phyloP scores from a whole-genome alignment of 2,113 vertebrate species.

The Macrotus californicus region DNA sequence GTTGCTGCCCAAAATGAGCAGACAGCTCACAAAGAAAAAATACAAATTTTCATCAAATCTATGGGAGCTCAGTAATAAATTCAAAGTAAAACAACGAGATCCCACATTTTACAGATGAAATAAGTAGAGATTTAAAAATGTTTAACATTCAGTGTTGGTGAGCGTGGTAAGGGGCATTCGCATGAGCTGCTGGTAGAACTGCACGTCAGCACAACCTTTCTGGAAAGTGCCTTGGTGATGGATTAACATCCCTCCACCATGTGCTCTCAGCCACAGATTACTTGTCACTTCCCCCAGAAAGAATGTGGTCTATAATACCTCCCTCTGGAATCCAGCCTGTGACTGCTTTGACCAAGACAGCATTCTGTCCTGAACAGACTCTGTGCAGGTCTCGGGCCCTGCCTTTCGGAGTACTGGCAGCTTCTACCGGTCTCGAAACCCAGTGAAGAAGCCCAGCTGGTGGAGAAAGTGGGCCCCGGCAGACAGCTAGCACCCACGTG shows the following conservation, averaged over 20 bases:
- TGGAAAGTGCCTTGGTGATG: not conserved
- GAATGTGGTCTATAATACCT: not conserved
- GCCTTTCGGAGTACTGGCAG: not conserved
- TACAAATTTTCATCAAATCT: not conserved
- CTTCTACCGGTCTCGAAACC: not conserved
- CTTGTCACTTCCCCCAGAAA: not conserved
- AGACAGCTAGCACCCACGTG: not conserved
- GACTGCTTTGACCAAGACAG: not conserved
- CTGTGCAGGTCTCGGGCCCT: not conserved
- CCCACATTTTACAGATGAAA: not conserved
- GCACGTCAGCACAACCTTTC: not conserved
- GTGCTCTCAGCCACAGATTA: not conserved
- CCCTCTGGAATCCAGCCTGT: not conserved
- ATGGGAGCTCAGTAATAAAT: not conserved
- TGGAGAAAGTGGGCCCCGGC: not conserved
- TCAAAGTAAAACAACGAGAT: slow-evolving; percentile 3
- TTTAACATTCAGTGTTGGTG: not conserved
- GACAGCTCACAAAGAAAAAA: not conserved
- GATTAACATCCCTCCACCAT: not conserved
- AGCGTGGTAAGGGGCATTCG: not conserved
- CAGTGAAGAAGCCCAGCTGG: not conserved
- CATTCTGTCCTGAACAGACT: not conserved
- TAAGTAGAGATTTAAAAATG: not conserved
- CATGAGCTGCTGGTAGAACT: not conserved
- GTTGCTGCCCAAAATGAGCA: not conserved